These are phyloP conservation scores for Gallirallus australis DNA, from an alignment of 2,797 vertebrate species.

Conservation along the genomic window DNA sequence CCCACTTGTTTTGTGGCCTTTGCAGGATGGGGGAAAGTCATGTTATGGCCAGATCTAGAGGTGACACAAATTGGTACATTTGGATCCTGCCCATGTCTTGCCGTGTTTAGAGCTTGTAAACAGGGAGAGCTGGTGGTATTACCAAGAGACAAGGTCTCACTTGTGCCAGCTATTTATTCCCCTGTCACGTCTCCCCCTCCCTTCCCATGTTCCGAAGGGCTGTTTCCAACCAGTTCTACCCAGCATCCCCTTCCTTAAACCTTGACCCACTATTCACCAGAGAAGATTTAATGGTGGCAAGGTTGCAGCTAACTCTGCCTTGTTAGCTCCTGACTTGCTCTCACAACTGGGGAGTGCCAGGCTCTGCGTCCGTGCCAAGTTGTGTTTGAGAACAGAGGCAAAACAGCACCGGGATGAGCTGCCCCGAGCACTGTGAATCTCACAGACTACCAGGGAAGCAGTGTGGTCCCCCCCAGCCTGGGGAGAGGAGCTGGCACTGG, in stretches of 20 bases:
- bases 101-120: neutral
- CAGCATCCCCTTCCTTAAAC: fast-evolving
- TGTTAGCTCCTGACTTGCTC: fast-evolving
- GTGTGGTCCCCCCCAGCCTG: fast-evolving
- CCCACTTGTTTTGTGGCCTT: neutral
- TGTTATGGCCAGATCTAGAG: neutral
- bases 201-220: neutral
- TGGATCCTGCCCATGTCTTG: neutral
- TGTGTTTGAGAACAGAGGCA: neutral
- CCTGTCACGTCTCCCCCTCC: fast-evolving
- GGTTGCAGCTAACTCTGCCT: neutral
- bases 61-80: neutral
- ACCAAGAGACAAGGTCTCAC: neutral
- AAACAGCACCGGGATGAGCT: neutral
- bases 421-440: neutral
- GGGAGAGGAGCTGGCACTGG: neutral
- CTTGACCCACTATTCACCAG: too few relatives aligned
- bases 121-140: neutral
- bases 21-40: neutral
- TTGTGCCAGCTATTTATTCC: neutral
- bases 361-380: fast-evolving
- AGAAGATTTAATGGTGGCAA: neutral
- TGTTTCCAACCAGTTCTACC: neutral
- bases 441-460: fast-evolving
- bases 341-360: too few relatives aligned